Evolutionary conservation across 2,113 vertebrate genomes (phyloP).

Genomic region (Macrotis lagotis): DNA sequence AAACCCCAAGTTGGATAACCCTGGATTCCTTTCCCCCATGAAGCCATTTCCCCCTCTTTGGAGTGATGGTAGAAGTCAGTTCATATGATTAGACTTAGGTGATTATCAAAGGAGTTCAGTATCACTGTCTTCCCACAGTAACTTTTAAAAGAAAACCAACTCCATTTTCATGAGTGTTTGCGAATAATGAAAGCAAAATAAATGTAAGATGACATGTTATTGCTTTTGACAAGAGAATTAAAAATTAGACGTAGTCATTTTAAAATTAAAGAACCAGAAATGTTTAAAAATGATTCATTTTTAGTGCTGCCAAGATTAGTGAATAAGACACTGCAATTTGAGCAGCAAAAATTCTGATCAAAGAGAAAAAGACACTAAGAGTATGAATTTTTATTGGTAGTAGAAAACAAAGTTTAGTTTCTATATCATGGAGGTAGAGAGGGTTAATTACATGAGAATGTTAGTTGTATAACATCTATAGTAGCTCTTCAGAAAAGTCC

Average conservation of each 20-base stretch:
- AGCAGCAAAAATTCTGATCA: neutral
- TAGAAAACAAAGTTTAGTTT: neutral
- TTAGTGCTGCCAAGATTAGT: neutral
- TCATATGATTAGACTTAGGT: neutral
- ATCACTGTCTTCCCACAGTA: neutral
- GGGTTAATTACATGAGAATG: neutral
- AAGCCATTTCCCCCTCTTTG: constrained; percentile 14
- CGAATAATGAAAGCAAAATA: neutral
- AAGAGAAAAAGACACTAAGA: constrained; percentile 31
- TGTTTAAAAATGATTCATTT: neutral
- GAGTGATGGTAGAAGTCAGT: constrained; percentile 23
- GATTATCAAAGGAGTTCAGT: constrained; percentile 18
- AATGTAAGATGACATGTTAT: neutral
- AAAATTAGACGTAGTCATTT: neutral
- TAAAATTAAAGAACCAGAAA: neutral
- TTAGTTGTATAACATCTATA: neutral
- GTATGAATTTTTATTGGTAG: neutral
- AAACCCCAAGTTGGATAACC: constrained; percentile 63
- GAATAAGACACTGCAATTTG: neutral
- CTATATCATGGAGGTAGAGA: neutral
- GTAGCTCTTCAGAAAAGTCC: neutral
- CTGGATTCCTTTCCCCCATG: constrained; percentile 35
- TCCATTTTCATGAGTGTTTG: neutral
- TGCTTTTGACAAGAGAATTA: constrained; percentile 1
- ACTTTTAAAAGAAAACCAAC: neutral